Base-by-base conservation (phyloP, 1,140 invertebrate genomes). In the Linepithema humile region DNA sequence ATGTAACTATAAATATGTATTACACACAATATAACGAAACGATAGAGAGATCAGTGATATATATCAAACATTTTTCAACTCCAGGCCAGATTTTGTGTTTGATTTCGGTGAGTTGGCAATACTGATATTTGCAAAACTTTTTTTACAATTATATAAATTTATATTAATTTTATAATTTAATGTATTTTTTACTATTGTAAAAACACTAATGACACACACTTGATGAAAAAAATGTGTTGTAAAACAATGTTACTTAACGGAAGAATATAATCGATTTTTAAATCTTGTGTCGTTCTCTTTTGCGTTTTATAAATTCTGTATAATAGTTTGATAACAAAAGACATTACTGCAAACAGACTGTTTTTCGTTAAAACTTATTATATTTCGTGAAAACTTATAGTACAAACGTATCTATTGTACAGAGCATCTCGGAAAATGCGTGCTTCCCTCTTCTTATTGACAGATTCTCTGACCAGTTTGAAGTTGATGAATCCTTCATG, bases 351-450 rank as follows among this genome's bases (percentile, higher is more conserved):
- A 65, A 77, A 65, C 20, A 17, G 7, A 69, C 55, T 9, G 43
- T 20, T 40, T 74, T 82, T 73, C n/a, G n/a, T n/a, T n/a, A n/a
- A n/a, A n/a, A n/a, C n/a, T n/a, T n/a, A n/a, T n/a, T n/a, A n/a
- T n/a, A n/a, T n/a, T 10, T 73, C 35, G 7, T 12, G 43, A 26
- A 59, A 75, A 73, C 55, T 53, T 70, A 50, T 3, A 70, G 59
- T 77, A 77, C 65, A 87, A 55, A 86, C 77, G n/a, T 82, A 80
- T 85, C 67, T 85, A 82, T 70, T 64, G 45, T 80, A 86, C 69
- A 60, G 65, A 74, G 15, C 38, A 45, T 43, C 35, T 53, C 60
- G 53, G 62, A 67, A 78, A 78, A 77, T 67, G 20, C 2, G 48
- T 38, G 62, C 64, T 55, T 80, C 15, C 35, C 75, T 80, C 20